phyloP scores from a whole-genome alignment of 2,797 vertebrate species.

The Micropoecilia bifurca region DNA sequence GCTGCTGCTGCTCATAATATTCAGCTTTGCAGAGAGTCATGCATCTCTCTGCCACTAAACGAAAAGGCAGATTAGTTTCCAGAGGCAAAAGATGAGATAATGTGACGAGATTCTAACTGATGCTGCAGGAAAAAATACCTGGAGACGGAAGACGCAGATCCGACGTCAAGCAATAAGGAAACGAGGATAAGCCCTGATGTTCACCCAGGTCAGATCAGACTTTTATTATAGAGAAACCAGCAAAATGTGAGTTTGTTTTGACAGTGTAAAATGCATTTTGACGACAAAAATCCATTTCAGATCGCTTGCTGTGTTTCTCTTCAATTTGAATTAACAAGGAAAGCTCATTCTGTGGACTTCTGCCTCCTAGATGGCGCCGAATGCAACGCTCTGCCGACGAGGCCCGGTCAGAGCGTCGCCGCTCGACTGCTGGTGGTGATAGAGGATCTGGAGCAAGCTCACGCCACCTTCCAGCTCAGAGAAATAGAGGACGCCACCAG shows the following conservation, averaged over 20 bases:
- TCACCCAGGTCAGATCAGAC: constrained; percentile 72
- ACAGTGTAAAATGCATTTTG: background rate
- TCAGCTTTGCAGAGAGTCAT: constrained; percentile 11
- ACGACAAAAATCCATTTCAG: background rate
- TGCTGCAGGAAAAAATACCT: constrained; percentile 76
- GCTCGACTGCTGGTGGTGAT: constrained; percentile 82
- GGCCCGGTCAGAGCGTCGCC: constrained; percentile 51
- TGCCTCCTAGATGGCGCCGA: constrained; percentile 61
- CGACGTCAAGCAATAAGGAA: constrained; percentile 61
- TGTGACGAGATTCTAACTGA: constrained; percentile 30
- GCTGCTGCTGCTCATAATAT: constrained; percentile 5
- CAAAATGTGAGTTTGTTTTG: background rate
- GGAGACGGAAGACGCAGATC: constrained; percentile 67
- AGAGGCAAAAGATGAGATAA: constrained; percentile 14
- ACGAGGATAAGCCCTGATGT: constrained; percentile 50
- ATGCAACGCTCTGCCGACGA: constrained; percentile 47
- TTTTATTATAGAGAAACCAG: background rate
- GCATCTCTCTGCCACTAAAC: constrained; percentile 2
- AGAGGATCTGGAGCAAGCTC: constrained; percentile 84
- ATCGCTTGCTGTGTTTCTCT: background rate
- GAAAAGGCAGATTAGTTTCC: constrained; percentile 6
- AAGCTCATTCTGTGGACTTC: background rate
- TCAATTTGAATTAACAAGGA: background rate
- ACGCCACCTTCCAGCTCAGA: constrained; percentile 79
- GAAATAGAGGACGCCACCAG: constrained; percentile 73